These are phyloP conservation scores for Semibalanus balanoides DNA, from an alignment of 1,140 invertebrate genomes.

Conservation along the genomic window DNA sequence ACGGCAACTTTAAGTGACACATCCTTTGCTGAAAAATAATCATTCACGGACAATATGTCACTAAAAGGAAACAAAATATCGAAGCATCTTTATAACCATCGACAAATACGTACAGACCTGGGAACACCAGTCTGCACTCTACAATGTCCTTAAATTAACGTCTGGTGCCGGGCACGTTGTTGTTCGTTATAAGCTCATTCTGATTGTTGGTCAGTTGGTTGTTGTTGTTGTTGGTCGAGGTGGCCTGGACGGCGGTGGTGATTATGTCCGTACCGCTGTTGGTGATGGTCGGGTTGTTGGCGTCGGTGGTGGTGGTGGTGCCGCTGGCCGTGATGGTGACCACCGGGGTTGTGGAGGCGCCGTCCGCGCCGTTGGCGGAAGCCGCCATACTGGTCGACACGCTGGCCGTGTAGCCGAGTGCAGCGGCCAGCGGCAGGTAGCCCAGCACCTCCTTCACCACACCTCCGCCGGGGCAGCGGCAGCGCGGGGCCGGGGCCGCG, in stretches of 20 bases:
- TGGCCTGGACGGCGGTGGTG: background rate
- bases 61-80: too few species aligned
- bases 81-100: too few species aligned
- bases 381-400: background rate
- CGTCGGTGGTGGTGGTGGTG: background rate
- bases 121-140: too few species aligned
- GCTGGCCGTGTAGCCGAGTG: conserved; percentile 4
- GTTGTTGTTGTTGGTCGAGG: background rate
- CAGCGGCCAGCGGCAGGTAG: conserved; percentile 1
- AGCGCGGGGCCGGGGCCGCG: background rate
- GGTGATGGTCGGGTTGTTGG: background rate
- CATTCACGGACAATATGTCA: too few species aligned
- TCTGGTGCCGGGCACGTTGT: background rate
- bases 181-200: background rate
- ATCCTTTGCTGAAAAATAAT: too few species aligned
- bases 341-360: background rate
- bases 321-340: background rate
- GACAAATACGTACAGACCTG: too few species aligned
- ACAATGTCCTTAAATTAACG: too few species aligned
- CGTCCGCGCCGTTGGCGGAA: background rate
- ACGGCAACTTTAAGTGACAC: too few species aligned
- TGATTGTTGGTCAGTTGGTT: background rate
- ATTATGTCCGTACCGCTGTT: background rate
- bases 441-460: background rate
- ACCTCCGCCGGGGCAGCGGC: background rate